These are phyloP conservation scores for Channa maculata DNA, from an alignment of 2,113 vertebrate species.

Conservation along the genomic window DNA sequence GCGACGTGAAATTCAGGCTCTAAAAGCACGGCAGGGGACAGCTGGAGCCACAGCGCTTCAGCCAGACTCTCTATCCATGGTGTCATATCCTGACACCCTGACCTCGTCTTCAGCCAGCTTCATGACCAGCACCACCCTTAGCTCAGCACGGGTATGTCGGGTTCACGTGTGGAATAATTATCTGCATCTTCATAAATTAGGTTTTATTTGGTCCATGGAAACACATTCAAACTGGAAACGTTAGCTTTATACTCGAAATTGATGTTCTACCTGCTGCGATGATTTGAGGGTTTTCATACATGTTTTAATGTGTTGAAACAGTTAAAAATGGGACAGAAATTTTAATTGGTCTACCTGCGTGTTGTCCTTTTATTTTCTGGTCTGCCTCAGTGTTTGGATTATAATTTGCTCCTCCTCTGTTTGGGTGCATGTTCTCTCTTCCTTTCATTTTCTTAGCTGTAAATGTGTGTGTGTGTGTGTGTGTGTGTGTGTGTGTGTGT, in stretches of 20 bases:
- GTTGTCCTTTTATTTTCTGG: background rate
- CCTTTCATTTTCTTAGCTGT: background rate
- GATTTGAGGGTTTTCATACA: background rate
- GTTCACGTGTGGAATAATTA: background rate
- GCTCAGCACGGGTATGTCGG: constrained; percentile 91
- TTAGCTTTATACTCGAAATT: background rate
- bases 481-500: background rate
- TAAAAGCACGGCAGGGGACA: constrained; percentile 90
- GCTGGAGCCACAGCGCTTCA: constrained; percentile 66
- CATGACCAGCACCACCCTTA: constrained; percentile 94
- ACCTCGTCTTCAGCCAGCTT: constrained; percentile 92
- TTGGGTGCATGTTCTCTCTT: constrained; percentile 20
- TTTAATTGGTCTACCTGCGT: background rate
- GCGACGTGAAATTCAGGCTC: constrained; percentile 93
- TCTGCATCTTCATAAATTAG: background rate
- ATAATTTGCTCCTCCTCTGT: constrained; percentile 4
- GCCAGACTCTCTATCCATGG: constrained; percentile 88
- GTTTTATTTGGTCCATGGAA: too few relatives aligned
- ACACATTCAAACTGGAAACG: too few relatives aligned
- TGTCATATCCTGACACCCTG: constrained; percentile 91
- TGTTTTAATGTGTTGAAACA: background rate
- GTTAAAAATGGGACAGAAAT: background rate
- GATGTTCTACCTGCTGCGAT: background rate
- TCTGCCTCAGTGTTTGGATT: constrained; percentile 13
- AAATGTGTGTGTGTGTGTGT: constrained; percentile 8